These are phyloP conservation scores for Ecliptopera silaceata DNA, from an alignment of 2,888 invertebrate genomes.

Conservation along the genomic window DNA sequence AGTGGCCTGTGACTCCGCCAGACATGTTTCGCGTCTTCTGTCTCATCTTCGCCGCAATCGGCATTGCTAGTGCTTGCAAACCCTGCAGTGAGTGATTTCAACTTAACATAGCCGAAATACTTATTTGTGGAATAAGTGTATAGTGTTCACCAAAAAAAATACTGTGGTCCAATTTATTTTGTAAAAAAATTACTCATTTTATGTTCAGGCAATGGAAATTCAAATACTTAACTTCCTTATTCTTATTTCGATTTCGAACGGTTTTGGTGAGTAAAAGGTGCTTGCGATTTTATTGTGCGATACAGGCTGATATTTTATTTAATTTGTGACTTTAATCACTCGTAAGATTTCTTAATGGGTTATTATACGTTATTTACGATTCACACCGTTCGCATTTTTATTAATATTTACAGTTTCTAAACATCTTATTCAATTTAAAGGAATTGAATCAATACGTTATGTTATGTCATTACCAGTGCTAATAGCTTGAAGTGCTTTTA, in stretches of 20 bases:
- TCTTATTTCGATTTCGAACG: slow-evolving; percentile 20
- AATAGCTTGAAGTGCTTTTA: slow-evolving; percentile 62
- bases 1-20: slow-evolving; percentile 69
- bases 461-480: slow-evolving; percentile 59
- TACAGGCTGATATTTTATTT: slow-evolving; percentile 25
- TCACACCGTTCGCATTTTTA: slow-evolving; percentile 34
- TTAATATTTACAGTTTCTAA: slow-evolving; percentile 49
- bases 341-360: slow-evolving; percentile 29
- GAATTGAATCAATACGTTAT: slow-evolving; percentile 56
- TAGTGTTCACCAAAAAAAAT: slow-evolving; percentile 10
- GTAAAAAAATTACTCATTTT: background rate
- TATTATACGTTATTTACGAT: slow-evolving; percentile 33
- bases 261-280: slow-evolving; percentile 36
- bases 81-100: slow-evolving; percentile 76
- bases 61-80: slow-evolving; percentile 64
- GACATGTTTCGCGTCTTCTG: slow-evolving; percentile 77
- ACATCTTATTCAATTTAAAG: slow-evolving; percentile 47
- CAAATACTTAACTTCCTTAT: slow-evolving; percentile 25
- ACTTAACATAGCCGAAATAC: slow-evolving; percentile 17
- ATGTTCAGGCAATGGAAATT: slow-evolving; percentile 8
- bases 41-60: slow-evolving; percentile 63
- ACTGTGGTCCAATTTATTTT: slow-evolving; percentile 16
- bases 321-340: slow-evolving; percentile 26
- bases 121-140: slow-evolving; percentile 26
- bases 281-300: slow-evolving; percentile 26